Conservation (phyloP, 2,113 vertebrate genomes). For the Sceloporus undulatus region DNA sequence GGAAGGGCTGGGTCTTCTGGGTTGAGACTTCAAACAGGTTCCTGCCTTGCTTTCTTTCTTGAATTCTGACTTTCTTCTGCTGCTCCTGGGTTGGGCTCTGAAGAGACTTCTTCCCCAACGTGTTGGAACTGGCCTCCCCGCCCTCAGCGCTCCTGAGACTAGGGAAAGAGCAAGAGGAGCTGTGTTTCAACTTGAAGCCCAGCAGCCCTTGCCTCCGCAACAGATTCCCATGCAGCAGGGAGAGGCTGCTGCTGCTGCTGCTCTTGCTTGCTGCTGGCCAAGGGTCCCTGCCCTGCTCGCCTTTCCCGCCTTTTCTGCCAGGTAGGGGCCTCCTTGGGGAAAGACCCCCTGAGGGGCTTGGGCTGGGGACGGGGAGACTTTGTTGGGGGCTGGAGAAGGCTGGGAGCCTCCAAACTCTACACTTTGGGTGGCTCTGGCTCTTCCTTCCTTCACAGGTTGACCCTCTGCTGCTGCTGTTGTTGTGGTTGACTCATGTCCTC, state of each 20-base stretch:
- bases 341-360: background rate
- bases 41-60: slow-evolving; percentile 42
- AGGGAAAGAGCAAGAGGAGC: slow-evolving; percentile 37
- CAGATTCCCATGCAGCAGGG: too few relatives aligned
- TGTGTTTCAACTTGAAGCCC: slow-evolving; percentile 43
- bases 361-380: too few relatives aligned
- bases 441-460: too few relatives aligned
- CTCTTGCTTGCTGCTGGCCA: too few relatives aligned
- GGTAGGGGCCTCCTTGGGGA: background rate
- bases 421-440: too few relatives aligned
- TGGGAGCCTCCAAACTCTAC: too few relatives aligned
- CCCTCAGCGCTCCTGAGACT: slow-evolving; percentile 76
- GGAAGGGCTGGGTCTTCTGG: slow-evolving; percentile 75
- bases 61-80: slow-evolving; percentile 39
- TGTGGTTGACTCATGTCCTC: too few relatives aligned
- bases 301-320: background rate
- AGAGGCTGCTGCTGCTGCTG: too few relatives aligned
- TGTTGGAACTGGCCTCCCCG: slow-evolving; percentile 87
- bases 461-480: too few relatives aligned
- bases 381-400: too few relatives aligned
- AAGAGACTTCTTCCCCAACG: slow-evolving; percentile 72
- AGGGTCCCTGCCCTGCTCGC: too few relatives aligned
- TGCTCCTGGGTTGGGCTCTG: slow-evolving; percentile 59
- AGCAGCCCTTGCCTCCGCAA: background rate
- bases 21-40: slow-evolving; percentile 87